Conservation (phyloP, 1,140 invertebrate species). For the Ceratoteleas bidentatus region DNA sequence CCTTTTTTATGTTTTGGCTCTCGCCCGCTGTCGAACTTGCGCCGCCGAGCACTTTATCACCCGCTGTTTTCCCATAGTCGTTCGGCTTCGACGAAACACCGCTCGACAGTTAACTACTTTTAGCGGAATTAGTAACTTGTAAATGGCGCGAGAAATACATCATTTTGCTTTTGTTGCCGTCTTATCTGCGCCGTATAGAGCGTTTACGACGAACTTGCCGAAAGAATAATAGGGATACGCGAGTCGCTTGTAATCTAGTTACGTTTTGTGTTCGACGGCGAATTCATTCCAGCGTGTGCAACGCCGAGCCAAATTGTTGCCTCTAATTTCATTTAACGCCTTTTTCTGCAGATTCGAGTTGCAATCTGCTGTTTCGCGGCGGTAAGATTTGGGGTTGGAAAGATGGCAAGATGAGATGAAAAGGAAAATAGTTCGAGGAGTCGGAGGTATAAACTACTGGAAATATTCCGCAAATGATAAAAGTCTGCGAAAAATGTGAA, state of each 20-base stretch:
- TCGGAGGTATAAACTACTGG: no score
- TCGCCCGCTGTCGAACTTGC: conserved; percentile 58
- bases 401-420: no score
- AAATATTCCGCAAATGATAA: no score
- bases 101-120: conserved; percentile 69
- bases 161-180: conserved; percentile 60
- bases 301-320: conserved; percentile 19
- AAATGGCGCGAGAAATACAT: conserved; percentile 56
- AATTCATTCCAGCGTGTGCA: conserved; percentile 27
- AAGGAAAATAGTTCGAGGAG: no score
- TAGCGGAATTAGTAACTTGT: conserved; percentile 69
- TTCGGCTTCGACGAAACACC: conserved; percentile 40
- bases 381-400: not conserved
- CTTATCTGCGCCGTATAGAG: conserved; percentile 45
- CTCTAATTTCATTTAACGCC: conserved; percentile 21
- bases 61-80: conserved; percentile 67
- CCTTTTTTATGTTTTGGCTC: conserved; percentile 57
- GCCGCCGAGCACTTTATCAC: conserved; percentile 66
- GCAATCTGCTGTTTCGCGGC: not conserved
- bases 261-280: conserved; percentile 28
- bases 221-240: conserved; percentile 49
- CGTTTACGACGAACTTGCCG: conserved; percentile 43
- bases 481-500: no score
- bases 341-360: conserved; percentile 7
- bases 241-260: conserved; percentile 39